Evolutionary conservation across 2,113 vertebrate genomes (phyloP).

Genomic region (Turnix velox): DNA sequence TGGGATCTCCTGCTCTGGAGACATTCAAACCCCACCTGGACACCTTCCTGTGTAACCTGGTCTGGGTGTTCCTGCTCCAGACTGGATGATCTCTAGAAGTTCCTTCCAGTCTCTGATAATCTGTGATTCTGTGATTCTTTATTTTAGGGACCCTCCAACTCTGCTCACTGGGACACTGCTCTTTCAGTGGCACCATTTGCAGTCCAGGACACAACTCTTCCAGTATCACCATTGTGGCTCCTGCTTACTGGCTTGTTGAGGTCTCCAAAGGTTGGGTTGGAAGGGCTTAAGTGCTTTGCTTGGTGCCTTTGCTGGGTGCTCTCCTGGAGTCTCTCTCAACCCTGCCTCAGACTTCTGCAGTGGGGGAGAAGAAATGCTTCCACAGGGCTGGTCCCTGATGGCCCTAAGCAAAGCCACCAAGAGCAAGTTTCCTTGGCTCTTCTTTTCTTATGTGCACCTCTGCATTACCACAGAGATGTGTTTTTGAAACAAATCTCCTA

Average conservation of each 20-base stretch:
- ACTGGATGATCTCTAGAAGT: too few species aligned
- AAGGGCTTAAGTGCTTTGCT: background rate
- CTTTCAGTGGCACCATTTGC: background rate
- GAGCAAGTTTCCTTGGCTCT: too few species aligned
- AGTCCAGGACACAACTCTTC: background rate
- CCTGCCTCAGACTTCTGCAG: accelerated
- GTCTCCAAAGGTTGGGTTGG: background rate
- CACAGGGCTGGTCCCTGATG: accelerated
- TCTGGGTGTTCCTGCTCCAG: too few species aligned
- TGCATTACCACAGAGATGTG: too few species aligned
- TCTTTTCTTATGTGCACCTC: too few species aligned
- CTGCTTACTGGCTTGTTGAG: too few species aligned
- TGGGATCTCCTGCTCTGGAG: too few species aligned
- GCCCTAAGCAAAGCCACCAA: background rate
- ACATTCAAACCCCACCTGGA: too few species aligned
- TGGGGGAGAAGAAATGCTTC: background rate
- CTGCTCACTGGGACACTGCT: background rate
- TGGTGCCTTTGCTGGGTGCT: background rate
- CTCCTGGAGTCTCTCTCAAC: background rate
- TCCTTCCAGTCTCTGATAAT: too few species aligned
- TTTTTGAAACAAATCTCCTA: too few species aligned
- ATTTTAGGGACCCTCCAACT: background rate
- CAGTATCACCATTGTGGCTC: background rate
- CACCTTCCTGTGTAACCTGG: too few species aligned
- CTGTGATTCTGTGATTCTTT: too few species aligned